Evolutionary conservation across 2,888 invertebrate species (phyloP), one percentile per base, ranked within the genome.

Genomic region (Spilosoma lubricipeda): DNA sequence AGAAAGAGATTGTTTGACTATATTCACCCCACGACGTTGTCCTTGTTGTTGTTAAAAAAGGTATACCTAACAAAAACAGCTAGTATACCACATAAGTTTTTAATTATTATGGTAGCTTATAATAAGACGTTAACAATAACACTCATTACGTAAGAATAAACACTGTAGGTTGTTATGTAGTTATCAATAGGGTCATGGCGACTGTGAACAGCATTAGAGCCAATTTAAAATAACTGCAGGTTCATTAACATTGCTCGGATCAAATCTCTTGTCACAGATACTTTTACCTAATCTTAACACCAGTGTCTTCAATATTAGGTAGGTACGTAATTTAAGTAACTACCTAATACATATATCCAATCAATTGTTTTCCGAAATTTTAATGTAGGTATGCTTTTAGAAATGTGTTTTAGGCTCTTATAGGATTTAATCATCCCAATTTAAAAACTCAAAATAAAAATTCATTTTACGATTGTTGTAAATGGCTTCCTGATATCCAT

Each of bases 201-300:
- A 71, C 63, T 59, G 70, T 20, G 45, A 45, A 63, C 33, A 42
- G 27, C 56, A 69, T 66, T 70, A 74, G n/a, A 70, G 63, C 0
- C 67, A 63, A 74, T 71, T 74, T 67, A 48, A 70, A 67, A 67
- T 67, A 76, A 42, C 65, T 70, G 27, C 27, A 65, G 27, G n/a
- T 73, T 73, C 15, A 73, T 75, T 79, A 82, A 72, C 45, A 75
- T 75, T 69, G 70, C 39, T 64, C 23, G 64, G 70, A 77, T 68
- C 64, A 71, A 75, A 67, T 64, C 45, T 59, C 30, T 66, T 70
- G 65, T 30, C 9, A 63, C 20, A 30, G 30, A 36, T 66, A 67
- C 72, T 72, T 68, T 67, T 74, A 48, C 20, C 18, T 48, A 64
- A n/a, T n/a, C n/a, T n/a, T n/a, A n/a, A n/a, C n/a, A 11, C 39